Conservation (phyloP, 2,888 invertebrate species). For the Abrostola tripartita region DNA sequence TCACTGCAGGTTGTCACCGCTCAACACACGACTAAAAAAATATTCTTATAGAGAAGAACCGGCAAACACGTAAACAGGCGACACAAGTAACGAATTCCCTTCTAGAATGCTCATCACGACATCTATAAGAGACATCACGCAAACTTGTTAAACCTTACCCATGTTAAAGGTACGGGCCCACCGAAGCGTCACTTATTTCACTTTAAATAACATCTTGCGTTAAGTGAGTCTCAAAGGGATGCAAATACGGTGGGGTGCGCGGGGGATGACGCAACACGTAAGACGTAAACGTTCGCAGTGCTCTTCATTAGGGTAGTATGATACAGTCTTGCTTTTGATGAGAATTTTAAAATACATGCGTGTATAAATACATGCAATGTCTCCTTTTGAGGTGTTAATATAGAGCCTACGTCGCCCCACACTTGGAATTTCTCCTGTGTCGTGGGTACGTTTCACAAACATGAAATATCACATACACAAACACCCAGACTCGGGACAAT, state of each 20-base stretch:
- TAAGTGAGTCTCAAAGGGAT: slow-evolving; percentile 51
- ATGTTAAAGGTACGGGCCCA: slow-evolving; percentile 32
- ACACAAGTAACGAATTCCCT: slow-evolving; percentile 1
- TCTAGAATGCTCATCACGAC: slow-evolving; percentile 21
- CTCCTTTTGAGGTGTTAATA: background rate
- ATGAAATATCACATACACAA: no score
- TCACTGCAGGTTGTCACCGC: no score
- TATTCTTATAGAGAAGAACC: no score
- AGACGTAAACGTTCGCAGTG: slow-evolving; percentile 25
- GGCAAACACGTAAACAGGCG: background rate
- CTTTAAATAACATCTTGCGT: slow-evolving; percentile 48
- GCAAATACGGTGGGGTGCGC: slow-evolving; percentile 30
- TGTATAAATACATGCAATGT: background rate
- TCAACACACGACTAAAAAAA: no score
- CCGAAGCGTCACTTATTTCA: slow-evolving; percentile 50
- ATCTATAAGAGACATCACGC: slow-evolving; percentile 10
- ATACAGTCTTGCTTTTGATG: slow-evolving; percentile 11
- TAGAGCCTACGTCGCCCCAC: no score
- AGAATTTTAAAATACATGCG: slow-evolving; percentile 9
- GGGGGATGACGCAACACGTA: slow-evolving; percentile 11
- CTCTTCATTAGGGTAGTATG: slow-evolving; percentile 19
- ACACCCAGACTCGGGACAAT: no score
- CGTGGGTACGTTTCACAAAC: no score
- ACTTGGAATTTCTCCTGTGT: no score
- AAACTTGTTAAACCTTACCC: slow-evolving; percentile 33